phyloP scores from a whole-genome alignment of 2,797 vertebrate species.

The Fistularia tabacaria region DNA sequence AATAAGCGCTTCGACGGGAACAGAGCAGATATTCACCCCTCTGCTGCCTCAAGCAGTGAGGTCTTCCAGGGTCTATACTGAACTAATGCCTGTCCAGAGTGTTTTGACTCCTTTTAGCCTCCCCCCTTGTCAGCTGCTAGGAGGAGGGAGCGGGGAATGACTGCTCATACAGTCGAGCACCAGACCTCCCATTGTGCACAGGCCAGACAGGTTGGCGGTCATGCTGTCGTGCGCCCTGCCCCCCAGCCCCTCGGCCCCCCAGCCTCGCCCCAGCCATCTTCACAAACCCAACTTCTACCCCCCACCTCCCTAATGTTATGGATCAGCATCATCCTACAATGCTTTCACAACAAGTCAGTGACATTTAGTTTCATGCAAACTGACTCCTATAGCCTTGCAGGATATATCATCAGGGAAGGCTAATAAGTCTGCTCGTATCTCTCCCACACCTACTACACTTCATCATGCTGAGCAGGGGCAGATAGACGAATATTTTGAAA shows the following conservation, averaged over 20 bases:
- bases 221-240: conserved; percentile 55
- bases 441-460: conserved; percentile 52
- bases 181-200: conserved; percentile 65
- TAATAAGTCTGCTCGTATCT: conserved; percentile 65
- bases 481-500: conserved; percentile 39
- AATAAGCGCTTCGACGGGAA: conserved; percentile 30
- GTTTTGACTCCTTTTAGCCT: conserved; percentile 63
- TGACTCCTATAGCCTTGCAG: conserved; percentile 62
- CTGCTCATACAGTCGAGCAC: conserved; percentile 59
- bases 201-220: conserved; percentile 67
- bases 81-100: conserved; percentile 55
- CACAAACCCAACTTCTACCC: conserved; percentile 55
- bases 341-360: conserved; percentile 70
- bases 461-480: conserved; percentile 42
- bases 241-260: conserved; percentile 30
- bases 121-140: conserved; percentile 38
- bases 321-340: conserved; percentile 54
- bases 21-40: conserved; percentile 52
- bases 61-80: conserved; percentile 47
- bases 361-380: conserved; percentile 66
- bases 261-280: conserved; percentile 32
- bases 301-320: conserved; percentile 57
- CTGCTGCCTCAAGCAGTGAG: conserved; percentile 41
- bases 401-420: conserved; percentile 61
- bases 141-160: conserved; percentile 40